Conservation (phyloP, 2,113 vertebrate genomes). For the Eulemur macaco region DNA sequence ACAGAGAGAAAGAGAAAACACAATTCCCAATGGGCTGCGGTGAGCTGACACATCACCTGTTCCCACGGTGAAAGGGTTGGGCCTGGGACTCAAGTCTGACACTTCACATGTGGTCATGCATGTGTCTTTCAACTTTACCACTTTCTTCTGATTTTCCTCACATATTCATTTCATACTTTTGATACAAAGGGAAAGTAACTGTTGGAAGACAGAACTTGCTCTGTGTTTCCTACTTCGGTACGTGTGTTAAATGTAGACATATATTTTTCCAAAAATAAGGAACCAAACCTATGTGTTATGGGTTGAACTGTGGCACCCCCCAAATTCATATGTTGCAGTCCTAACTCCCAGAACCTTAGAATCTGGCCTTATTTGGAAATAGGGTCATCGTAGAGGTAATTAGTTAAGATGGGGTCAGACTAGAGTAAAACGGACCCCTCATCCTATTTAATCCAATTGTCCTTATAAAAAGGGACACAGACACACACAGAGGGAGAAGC, state of each 20-base stretch:
- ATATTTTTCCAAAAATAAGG: neutral
- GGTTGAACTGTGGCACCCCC: neutral
- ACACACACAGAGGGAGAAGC: neutral
- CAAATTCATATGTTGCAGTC: neutral
- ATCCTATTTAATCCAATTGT: neutral
- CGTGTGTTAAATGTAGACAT: neutral
- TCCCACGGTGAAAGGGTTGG: neutral
- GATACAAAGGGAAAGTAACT: constrained; percentile 15
- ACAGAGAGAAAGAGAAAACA: neutral
- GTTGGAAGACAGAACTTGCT: constrained; percentile 45
- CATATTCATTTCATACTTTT: neutral
- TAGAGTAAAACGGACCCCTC: neutral
- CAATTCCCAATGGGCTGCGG: neutral
- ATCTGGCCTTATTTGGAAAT: neutral
- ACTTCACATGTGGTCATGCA: neutral
- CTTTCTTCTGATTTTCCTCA: constrained; percentile 27
- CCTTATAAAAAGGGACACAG: neutral
- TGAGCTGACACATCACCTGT: constrained; percentile 45
- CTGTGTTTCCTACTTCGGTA: neutral
- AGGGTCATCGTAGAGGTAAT: neutral
- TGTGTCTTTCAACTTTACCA: constrained; percentile 37
- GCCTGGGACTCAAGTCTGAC: constrained; percentile 20
- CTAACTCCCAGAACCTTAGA: neutral
- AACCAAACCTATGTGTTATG: neutral
- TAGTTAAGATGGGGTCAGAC: neutral